Evolutionary conservation across 2,797 vertebrate genomes (phyloP), one percentile per base, ranked within the genome.

Genomic region (Poliocrania exsul): DNA sequence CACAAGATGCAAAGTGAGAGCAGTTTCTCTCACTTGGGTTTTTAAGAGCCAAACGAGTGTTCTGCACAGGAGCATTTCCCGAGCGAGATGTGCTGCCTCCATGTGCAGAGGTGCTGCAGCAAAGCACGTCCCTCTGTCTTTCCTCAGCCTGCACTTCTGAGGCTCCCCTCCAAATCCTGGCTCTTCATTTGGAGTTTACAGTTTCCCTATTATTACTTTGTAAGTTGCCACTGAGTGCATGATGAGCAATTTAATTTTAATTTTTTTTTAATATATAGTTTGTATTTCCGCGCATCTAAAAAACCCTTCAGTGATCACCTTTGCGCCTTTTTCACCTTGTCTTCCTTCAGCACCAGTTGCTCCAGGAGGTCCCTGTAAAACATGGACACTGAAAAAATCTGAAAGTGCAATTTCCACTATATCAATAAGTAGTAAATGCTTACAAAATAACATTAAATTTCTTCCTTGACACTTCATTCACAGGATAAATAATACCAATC

Each of bases 241-340:
- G 17, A 65, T n/a, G 66, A 92, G 10, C 4, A 26, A 40, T 54
- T 92, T 74, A 61, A 6, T 49, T 88, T 47, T 58, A 5, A 56
- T 49, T 88, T 54, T 40, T 40, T 40, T 40, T 40, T 40, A 40
- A 56, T 33, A 75, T 28, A n/a, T 15, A 62, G 31, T 46, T 90
- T 56, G 10, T 25, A 66, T 75, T 81, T 79, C 24, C 24, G 31
- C 50, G 13, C 7, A 54, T 21, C 10, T 49, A 13, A 50, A 77
- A 91, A 60, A 37, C 14, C 21, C 16, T 15, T 12, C 9, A 17
- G 2, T 16, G 9, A 73, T 98, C 97, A 99, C 99, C 99, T 99
- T 99, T 78, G 99, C 98, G 58, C 99, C 99, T 97, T 99, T 99
- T 98, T 99, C 99, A 88, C 99, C 99, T 98, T 99, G 99, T 89